Percentiles rank a stretch among this genome's conserved stretches.
These are phyloP conservation scores for Idaea straminata DNA, from an alignment of 2,888 invertebrate genomes.

Conservation along the genomic window DNA sequence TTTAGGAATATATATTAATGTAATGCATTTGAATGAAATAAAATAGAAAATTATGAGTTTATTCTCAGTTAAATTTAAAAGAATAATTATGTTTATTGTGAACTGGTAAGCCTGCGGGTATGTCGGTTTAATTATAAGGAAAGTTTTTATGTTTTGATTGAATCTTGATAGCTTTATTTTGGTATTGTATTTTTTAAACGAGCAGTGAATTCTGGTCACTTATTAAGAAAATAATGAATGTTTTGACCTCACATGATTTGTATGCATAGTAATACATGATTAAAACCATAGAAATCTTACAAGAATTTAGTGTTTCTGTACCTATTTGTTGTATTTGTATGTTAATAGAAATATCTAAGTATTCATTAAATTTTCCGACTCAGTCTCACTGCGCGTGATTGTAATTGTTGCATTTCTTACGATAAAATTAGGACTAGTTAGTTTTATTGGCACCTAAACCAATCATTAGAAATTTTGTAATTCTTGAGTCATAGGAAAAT, in stretches of 20 bases:
- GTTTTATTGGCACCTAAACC: not conserved
- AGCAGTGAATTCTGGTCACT: not conserved
- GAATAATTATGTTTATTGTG: conserved; percentile 7
- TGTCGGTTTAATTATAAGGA: not conserved
- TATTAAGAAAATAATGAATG: not conserved
- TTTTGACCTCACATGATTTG: too few relatives aligned
- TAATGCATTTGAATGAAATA: conserved; percentile 41
- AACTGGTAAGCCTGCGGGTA: not conserved
- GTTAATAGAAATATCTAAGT: not conserved
- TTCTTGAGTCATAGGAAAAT: not conserved
- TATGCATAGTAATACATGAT: too few relatives aligned
- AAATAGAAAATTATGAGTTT: not conserved
- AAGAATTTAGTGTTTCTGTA: too few relatives aligned
- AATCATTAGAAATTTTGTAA: not conserved
- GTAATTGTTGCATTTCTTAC: conserved; percentile 1
- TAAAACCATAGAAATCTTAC: too few relatives aligned
- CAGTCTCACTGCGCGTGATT: not conserved
- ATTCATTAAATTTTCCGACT: not conserved
- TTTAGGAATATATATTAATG: conserved; percentile 30
- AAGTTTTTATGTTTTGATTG: not conserved
- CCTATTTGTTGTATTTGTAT: not conserved
- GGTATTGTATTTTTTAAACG: not conserved
- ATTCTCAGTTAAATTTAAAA: not conserved
- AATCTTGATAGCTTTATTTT: conserved; percentile 1
- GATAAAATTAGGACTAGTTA: not conserved